Evolutionary conservation across 2,797 vertebrate genomes (phyloP), one percentile per base, ranked within the genome.

Genomic region (Sebastes taczanowskii): DNA sequence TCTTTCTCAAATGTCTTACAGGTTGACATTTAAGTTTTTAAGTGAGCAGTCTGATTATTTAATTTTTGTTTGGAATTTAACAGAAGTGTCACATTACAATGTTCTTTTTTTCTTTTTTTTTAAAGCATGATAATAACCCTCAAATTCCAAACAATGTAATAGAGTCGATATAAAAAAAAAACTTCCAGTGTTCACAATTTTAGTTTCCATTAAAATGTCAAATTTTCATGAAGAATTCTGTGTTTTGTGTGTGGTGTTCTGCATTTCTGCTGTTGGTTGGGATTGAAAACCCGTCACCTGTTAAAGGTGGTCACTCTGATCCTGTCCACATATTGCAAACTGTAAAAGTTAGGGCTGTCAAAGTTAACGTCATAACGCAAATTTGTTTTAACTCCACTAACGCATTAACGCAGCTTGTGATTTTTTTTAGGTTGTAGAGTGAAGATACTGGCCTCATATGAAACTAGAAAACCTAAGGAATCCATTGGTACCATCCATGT

Each of bases 181-280:
- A 77, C 80, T 83, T 91, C 85, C 88, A 85, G 89, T 94, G 93
- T 95, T 94, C 94, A 94, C 91, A 92, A 89, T 92, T 95, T 94
- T 94, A 93, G 93, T 96, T 93, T 94, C 84, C 92, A 95, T 95
- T 96, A 95, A 96, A 96, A 91, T 94, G 91, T 94, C 89, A 89
- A 86, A 92, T 94, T 94, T 95, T 92, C 89, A 93, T 93, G 81
- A 93, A 79, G 68, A 74, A 35, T 56, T 63, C 14, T 4, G 78
- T 83, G 79, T 79, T 79, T 60, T 60, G 59, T 80, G 29, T 35
- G 23, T 52, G 22, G 1, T 69, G 34, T 35, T 5, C 20, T 14
- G 10, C 4, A 32, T 85, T 67, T 29, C 23, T 69, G 27, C 35
- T 62, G 29, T 32, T 16, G 20, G 23, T 27, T 59, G 16, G 22